Conservation (phyloP, 2,888 invertebrate genomes). For the Ochropacha duplaris region DNA sequence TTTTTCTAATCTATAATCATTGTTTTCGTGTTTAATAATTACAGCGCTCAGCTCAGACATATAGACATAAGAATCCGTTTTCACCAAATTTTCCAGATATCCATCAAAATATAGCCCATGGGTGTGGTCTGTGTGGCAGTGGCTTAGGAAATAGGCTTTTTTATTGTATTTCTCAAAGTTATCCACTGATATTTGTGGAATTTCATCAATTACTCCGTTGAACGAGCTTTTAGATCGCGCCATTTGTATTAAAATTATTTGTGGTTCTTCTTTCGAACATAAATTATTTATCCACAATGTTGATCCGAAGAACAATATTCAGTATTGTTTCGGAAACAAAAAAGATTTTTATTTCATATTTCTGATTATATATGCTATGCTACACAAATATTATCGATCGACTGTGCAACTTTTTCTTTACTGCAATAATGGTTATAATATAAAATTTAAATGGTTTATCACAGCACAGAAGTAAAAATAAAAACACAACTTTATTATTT, state of each 20-base stretch:
- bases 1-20: slow-evolving; percentile 12
- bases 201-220: slow-evolving; percentile 82
- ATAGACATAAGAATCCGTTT: slow-evolving; percentile 40
- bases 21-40: slow-evolving; percentile 38
- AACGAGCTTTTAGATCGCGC: slow-evolving; percentile 74
- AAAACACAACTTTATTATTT: no score
- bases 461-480: no score
- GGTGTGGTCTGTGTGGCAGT: slow-evolving; percentile 86
- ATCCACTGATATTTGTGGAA: slow-evolving; percentile 85
- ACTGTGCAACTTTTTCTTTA: no score
- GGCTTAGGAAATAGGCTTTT: slow-evolving; percentile 84
- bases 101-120: slow-evolving; percentile 60
- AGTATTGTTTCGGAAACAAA: no score
- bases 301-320: no score
- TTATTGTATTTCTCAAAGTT: slow-evolving; percentile 76
- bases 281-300: no score
- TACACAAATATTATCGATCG: no score
- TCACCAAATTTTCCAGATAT: slow-evolving; percentile 28
- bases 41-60: slow-evolving; percentile 45
- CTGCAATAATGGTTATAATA: no score
- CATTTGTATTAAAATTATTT: background rate
- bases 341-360: no score
- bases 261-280: no score
- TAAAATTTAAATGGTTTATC: no score
- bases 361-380: no score